Evolutionary conservation across 2,113 vertebrate species (phyloP).

Genomic region (Notothenia coriiceps): DNA sequence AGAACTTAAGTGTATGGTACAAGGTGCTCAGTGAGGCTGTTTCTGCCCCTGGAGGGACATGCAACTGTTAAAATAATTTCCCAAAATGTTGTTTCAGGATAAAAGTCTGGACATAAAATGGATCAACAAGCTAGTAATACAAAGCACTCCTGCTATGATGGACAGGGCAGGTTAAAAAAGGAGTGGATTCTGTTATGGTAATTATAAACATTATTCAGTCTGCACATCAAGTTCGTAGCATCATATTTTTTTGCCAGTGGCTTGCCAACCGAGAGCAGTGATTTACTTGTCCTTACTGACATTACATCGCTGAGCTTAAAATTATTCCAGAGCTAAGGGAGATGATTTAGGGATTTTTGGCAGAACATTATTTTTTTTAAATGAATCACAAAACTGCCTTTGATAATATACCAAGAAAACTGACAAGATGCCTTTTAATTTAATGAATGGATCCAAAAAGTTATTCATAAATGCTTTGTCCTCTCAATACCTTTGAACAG

Average conservation of each 20-base stretch:
- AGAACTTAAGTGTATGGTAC: background rate
- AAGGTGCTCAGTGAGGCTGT: background rate
- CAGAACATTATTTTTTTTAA: background rate
- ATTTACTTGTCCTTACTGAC: conserved; percentile 17
- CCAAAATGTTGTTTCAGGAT: conserved; percentile 21
- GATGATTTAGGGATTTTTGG: conserved; percentile 5
- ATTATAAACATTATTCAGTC: conserved; percentile 46
- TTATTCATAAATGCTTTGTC: conserved; percentile 43
- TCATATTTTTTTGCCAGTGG: conserved; percentile 7
- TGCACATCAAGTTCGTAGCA: conserved; percentile 28
- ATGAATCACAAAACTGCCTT: conserved; percentile 6
- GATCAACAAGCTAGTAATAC: conserved; percentile 15
- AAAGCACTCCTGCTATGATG: conserved; percentile 7
- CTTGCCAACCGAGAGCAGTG: conserved; percentile 5
- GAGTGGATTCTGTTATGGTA: conserved; percentile 24
- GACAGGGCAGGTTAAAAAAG: conserved; percentile 7
- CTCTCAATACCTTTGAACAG: conserved; percentile 63
- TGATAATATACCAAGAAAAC: conserved; percentile 12
- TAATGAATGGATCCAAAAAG: conserved; percentile 29
- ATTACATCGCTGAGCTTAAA: conserved; percentile 12
- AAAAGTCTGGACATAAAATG: conserved; percentile 18
- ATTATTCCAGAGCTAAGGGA: background rate
- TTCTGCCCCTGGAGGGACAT: conserved; percentile 10
- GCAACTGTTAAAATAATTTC: conserved; percentile 30
- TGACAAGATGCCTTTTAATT: conserved; percentile 9